phyloP scores from a whole-genome alignment of 1,140 invertebrate species.

The Zaprionus capensis region DNA sequence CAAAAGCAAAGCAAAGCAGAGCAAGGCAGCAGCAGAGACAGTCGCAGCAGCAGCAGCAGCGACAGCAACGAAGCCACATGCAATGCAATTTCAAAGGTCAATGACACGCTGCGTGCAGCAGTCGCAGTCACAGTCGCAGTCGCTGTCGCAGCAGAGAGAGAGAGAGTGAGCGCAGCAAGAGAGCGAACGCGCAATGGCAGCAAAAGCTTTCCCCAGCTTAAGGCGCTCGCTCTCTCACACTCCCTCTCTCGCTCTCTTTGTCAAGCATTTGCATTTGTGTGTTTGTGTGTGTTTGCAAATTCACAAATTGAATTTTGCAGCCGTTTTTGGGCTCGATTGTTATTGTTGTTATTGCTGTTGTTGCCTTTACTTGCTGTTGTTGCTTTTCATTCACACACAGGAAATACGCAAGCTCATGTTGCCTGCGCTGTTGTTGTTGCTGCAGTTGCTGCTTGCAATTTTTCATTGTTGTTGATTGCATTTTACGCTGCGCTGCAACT shows the following conservation, averaged over 20 bases:
- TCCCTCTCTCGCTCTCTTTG: conserved; percentile 35
- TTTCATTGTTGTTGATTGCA: conserved; percentile 79
- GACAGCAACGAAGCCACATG: conserved; percentile 61
- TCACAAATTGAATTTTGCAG: conserved; percentile 35
- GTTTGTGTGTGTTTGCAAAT: conserved; percentile 15
- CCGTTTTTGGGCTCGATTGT: conserved; percentile 10
- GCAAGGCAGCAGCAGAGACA: conserved; percentile 21
- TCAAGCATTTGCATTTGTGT: conserved; percentile 18
- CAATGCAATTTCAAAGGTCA: conserved; percentile 83
- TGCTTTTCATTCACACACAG: conserved; percentile 74
- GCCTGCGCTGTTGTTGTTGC: conserved; percentile 23
- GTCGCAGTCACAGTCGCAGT: conserved; percentile 31
- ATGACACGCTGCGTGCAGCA: conserved; percentile 75
- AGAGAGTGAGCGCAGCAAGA: not conserved
- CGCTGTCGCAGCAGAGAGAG: conserved; percentile 23
- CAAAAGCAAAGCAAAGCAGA: conserved; percentile 50
- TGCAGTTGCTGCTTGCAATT: conserved; percentile 60
- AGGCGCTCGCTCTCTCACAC: conserved; percentile 11
- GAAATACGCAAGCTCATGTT: conserved; percentile 69
- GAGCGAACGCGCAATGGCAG: not conserved
- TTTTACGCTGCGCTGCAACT: conserved; percentile 41
- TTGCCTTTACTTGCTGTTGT: not conserved
- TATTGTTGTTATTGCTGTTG: conserved; percentile 21
- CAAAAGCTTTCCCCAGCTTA: conserved; percentile 39
- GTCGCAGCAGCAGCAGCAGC: conserved; percentile 8